Base-by-base conservation (phyloP, 2,888 invertebrate genomes). In the Dasypolia templi region DNA sequence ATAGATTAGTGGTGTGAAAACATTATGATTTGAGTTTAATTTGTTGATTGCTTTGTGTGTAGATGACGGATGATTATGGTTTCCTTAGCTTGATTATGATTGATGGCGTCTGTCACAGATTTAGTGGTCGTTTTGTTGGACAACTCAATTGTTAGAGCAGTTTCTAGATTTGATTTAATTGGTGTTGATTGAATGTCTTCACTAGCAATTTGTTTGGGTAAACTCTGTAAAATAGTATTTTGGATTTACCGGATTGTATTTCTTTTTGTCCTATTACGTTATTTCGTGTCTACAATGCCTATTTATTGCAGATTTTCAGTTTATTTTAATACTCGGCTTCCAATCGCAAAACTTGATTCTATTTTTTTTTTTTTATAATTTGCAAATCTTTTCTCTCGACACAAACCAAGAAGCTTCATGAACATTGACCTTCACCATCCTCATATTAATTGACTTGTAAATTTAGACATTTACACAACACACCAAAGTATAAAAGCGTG, bases 1-100 rank as follows among this genome's bases (percentile, higher is more conserved):
- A 96, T 96, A 96, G 95, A 94, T 94, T 89, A 94, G 95, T 95
- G 95, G 94, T 95, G 95, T 95, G 93, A 94, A 95, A 95, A 94
- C 91, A 90, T 93, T 94, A 93, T 93, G 92, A 94, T 92, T 93
- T 86, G 87, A 86, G 90, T 90, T 90, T 91, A 90, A 93, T 94
- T 91, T 90, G 90, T 92, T 86, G 89, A 90, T 91, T 90, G 82
- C 73, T 78, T 83, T 81, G 73, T 75, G 59, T 79, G 66, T 79
- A 61, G 75, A 69, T 66, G 71, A 46, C n/a, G n/a, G n/a, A 78
- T 62, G 53, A 64, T 81, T 84, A 63, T 81, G 64, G 82, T 81
- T 86, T 81, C 58, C 44, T 79, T 42, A 0, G 49, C 35, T 79
- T 82, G 65, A 76, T 83, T 84, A 55, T 69, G 56, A 84, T 80